Conservation (phyloP, 2,888 invertebrate genomes). For the Agrotis exclamationis region DNA sequence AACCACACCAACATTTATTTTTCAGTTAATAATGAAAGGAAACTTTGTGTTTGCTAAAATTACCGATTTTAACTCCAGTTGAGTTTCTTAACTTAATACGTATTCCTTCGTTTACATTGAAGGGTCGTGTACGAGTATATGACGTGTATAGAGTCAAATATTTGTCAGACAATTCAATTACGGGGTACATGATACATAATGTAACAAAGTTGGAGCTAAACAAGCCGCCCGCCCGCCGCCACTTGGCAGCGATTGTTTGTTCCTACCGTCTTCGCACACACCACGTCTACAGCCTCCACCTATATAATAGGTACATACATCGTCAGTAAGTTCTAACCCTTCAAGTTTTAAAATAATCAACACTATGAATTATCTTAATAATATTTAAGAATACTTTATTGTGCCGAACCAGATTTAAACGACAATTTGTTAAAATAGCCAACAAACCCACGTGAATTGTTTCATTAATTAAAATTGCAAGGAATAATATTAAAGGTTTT, state of each 20-base stretch:
- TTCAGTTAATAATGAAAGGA: conserved; percentile 10
- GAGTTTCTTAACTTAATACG: conserved; percentile 7
- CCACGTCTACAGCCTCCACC: conserved; percentile 3
- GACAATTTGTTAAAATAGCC: no score
- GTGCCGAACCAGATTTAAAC: no score
- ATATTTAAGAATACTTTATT: no score
- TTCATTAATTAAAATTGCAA: not conserved
- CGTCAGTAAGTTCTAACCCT: no score
- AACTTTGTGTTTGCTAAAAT: not conserved
- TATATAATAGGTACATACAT: not conserved
- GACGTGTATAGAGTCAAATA: conserved; percentile 64
- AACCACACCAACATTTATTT: not conserved
- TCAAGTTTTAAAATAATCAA: no score
- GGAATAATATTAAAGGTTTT: not conserved
- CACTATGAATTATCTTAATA: no score
- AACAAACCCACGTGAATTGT: no score
- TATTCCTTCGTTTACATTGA: conserved; percentile 2
- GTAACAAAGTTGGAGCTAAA: conserved; percentile 68
- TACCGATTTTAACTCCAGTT: conserved; percentile 5
- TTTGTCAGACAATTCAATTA: conserved; percentile 79
- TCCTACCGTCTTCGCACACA: conserved; percentile 68
- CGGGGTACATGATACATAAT: conserved; percentile 72
- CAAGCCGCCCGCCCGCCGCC: conserved; percentile 68
- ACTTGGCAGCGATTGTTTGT: conserved; percentile 75
- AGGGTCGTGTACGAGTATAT: not conserved